phyloP scores from a whole-genome alignment of 2,888 invertebrate genomes.

The Smittia sp. region DNA sequence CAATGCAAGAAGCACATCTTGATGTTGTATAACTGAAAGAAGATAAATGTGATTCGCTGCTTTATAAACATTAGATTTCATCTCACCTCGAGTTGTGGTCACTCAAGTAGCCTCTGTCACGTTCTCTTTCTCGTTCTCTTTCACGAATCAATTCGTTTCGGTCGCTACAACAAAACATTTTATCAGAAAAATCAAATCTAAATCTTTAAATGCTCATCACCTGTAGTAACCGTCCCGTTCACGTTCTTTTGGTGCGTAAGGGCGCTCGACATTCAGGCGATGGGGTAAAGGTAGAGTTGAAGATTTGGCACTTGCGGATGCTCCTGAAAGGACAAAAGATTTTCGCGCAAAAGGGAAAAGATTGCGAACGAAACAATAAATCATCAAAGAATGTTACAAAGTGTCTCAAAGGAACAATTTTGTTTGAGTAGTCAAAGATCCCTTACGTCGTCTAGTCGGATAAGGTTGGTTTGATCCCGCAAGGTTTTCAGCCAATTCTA shows the following conservation, averaged over 20 bases:
- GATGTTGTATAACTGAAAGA: constrained; percentile 59
- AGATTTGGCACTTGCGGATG: constrained; percentile 74
- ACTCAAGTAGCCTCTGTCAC: constrained; percentile 72
- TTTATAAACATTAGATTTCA: not conserved
- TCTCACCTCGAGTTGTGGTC: constrained; percentile 72
- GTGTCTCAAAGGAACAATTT: constrained; percentile 24
- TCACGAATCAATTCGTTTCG: constrained; percentile 78
- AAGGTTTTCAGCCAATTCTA: constrained; percentile 84
- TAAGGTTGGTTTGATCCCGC: constrained; percentile 82
- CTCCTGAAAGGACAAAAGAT: constrained; percentile 50
- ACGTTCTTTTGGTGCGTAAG: constrained; percentile 59
- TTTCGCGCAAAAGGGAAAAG: not conserved
- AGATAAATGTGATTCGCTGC: not conserved
- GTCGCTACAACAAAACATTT: constrained; percentile 58
- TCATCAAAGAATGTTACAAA: not conserved
- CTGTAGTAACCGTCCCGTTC: constrained; percentile 79
- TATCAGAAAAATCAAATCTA: constrained; percentile 42
- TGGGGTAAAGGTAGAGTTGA: constrained; percentile 80
- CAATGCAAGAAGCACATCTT: constrained; percentile 81
- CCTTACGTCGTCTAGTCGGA: constrained; percentile 81
- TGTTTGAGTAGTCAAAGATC: constrained; percentile 44
- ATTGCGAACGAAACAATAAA: not conserved
- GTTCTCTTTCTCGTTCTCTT: constrained; percentile 68
- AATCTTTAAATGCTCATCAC: constrained; percentile 47
- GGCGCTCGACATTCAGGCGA: constrained; percentile 60